A percentile compares a stretch with the other conserved stretches of the same genome.
Conservation (phyloP, 2,888 invertebrate genomes). For the Pristionchus exspectatus region DNA sequence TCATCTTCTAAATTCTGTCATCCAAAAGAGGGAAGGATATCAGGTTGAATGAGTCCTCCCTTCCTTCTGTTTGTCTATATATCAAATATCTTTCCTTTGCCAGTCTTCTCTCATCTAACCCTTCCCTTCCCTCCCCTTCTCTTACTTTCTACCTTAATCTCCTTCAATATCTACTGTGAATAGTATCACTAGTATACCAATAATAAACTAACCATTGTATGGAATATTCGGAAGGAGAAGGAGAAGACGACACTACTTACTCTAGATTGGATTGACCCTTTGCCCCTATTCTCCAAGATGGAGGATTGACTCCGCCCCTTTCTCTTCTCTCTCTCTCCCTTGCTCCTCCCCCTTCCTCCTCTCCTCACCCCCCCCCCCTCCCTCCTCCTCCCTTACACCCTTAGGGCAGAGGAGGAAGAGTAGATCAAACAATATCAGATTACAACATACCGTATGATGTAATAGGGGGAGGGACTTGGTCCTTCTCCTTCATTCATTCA, state of each 20-base stretch:
- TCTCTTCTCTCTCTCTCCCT: not conserved
- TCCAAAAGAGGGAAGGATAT: conserved; percentile 27
- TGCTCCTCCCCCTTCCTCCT: not conserved
- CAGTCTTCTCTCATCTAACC: conserved; percentile 12
- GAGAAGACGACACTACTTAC: conserved; percentile 37
- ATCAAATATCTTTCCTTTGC: conserved; percentile 11
- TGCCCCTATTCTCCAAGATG: conserved; percentile 1
- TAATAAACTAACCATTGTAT: conserved; percentile 38
- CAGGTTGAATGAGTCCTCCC: conserved; percentile 45
- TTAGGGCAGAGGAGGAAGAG: conserved; percentile 42
- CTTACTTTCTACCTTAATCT: not conserved
- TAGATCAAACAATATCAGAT: conserved; percentile 60
- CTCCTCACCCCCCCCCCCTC: conserved; percentile 35
- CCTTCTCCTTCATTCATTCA: conserved; percentile 50
- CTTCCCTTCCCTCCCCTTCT: not conserved
- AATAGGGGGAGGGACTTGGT: conserved; percentile 40
- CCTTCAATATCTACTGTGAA: not conserved
- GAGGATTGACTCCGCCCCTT: conserved; percentile 24
- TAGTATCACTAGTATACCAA: not conserved
- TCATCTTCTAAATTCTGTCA: not conserved
- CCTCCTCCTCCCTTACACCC: conserved; percentile 26
- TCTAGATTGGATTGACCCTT: conserved; percentile 42
- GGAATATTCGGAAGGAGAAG: not conserved
- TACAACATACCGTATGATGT: conserved; percentile 55
- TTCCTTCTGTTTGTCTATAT: conserved; percentile 32